Percentiles rank a stretch among this genome's conserved stretches.
Conservation (phyloP, 2,888 invertebrate species). For the Folsomia manolachei region DNA sequence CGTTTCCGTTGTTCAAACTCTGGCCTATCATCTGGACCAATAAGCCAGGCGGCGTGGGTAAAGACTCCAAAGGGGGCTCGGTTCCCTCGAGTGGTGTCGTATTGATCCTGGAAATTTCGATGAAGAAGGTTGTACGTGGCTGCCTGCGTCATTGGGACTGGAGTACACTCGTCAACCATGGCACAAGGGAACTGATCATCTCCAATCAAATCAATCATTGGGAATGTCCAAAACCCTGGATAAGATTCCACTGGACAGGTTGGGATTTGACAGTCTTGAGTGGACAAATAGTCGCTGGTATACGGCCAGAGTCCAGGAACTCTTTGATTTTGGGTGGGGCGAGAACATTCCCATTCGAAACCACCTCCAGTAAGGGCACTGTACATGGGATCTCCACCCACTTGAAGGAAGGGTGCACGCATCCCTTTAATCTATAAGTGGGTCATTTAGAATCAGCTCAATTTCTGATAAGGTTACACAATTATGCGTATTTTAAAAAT, state of each 20-base stretch:
- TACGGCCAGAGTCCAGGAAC: slow-evolving; percentile 66
- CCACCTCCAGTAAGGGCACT: slow-evolving; percentile 58
- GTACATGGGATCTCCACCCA: slow-evolving; percentile 62
- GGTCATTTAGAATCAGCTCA: no score
- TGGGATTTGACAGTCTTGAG: slow-evolving; percentile 53
- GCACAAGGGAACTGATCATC: slow-evolving; percentile 58
- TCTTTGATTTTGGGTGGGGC: slow-evolving; percentile 59
- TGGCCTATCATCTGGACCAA: slow-evolving; percentile 38
- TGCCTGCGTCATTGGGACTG: slow-evolving; percentile 55
- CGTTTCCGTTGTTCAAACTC: slow-evolving; percentile 53
- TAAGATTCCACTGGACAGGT: slow-evolving; percentile 62
- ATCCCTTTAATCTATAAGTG: slow-evolving; percentile 53
- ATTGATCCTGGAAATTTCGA: slow-evolving; percentile 65
- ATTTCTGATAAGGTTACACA: no score
- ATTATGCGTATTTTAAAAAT: no score
- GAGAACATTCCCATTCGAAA: slow-evolving; percentile 64
- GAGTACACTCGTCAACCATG: slow-evolving; percentile 61
- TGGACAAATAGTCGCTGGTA: slow-evolving; percentile 63
- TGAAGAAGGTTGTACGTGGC: slow-evolving; percentile 62
- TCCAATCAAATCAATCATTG: slow-evolving; percentile 63
- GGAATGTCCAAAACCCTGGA: slow-evolving; percentile 66
- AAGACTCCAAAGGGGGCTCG: slow-evolving; percentile 68
- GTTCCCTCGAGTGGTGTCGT: slow-evolving; percentile 62
- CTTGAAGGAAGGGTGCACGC: slow-evolving; percentile 61
- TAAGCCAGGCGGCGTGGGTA: slow-evolving; percentile 66